phyloP scores from a whole-genome alignment of 2,113 vertebrate genomes.

The Phoxinus phoxinus region DNA sequence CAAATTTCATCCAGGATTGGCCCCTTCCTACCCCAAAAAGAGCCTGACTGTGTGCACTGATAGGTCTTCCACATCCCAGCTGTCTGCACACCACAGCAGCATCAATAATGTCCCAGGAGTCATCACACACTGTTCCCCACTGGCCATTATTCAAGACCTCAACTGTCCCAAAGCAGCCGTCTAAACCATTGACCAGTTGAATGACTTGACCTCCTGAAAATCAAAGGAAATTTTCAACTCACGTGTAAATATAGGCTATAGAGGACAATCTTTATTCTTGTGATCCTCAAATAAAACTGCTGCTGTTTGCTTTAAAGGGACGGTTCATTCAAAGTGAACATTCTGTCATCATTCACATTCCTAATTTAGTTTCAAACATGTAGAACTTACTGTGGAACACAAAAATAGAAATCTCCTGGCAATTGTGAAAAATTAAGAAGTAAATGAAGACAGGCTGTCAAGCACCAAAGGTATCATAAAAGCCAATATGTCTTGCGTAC shows the following conservation, averaged over 20 bases:
- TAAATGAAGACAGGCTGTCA: not conserved
- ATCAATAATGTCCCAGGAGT: constrained; percentile 54
- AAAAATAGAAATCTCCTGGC: not conserved
- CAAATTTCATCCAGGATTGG: constrained; percentile 52
- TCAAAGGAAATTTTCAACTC: not conserved
- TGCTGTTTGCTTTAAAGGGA: not conserved
- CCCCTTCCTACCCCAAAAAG: constrained; percentile 63
- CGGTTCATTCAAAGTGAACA: not conserved
- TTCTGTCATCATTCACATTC: not conserved
- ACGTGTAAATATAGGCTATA: constrained; percentile 41
- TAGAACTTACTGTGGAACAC: not conserved
- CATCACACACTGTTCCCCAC: constrained; percentile 68
- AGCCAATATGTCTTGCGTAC: no score
- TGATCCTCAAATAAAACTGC: not conserved
- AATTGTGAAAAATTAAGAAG: not conserved
- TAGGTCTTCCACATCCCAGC: constrained; percentile 68
- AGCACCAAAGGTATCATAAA: no score
- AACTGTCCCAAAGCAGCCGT: constrained; percentile 65
- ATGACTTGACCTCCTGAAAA: not conserved
- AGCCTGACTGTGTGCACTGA: constrained; percentile 26
- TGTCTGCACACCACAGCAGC: constrained; percentile 67
- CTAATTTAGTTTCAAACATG: not conserved
- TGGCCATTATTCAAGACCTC: constrained; percentile 55
- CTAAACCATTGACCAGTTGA: constrained; percentile 62
- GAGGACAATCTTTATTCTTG: not conserved